phyloP scores from a whole-genome alignment of 2,797 vertebrate genomes.

The Enoplosus armatus region DNA sequence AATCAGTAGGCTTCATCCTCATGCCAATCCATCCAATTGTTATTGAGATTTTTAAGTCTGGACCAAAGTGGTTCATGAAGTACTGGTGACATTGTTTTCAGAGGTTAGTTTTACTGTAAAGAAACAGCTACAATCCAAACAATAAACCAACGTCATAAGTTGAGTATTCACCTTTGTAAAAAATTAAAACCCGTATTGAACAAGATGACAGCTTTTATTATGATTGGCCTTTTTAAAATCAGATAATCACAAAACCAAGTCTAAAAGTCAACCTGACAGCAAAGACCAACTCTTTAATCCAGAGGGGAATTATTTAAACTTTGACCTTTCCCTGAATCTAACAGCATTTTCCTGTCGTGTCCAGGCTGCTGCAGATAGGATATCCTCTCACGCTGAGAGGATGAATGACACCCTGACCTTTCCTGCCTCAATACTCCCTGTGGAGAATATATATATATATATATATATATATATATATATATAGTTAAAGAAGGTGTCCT shows the following conservation, averaged over 20 bases:
- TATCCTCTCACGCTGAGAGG: slow-evolving; percentile 72
- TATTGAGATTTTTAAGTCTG: too few species aligned
- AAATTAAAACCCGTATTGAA: neutral
- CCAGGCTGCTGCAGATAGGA: slow-evolving; percentile 60
- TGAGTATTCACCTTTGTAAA: neutral
- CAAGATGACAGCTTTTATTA: neutral
- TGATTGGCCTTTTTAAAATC: slow-evolving; percentile 15
- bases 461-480: neutral
- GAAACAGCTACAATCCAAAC: too few species aligned
- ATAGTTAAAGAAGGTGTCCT: slow-evolving; percentile 46
- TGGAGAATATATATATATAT: slow-evolving; percentile 41
- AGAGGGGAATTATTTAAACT: slow-evolving; percentile 54
- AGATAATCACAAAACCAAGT: neutral
- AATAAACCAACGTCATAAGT: neutral
- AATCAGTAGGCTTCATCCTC: too few species aligned
- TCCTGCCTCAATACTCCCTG: slow-evolving; percentile 46
- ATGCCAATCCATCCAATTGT: too few species aligned
- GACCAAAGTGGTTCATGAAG: too few species aligned
- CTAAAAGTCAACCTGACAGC: slow-evolving; percentile 23
- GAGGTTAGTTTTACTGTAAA: neutral
- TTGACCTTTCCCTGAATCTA: slow-evolving; percentile 64
- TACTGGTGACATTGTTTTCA: too few species aligned
- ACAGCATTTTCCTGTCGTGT: slow-evolving; percentile 63
- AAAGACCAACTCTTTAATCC: slow-evolving; percentile 32
- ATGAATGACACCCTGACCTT: slow-evolving; percentile 78